Percentiles rank a stretch among this genome's conserved stretches.
Evolutionary conservation across 1,140 invertebrate species (phyloP).

Genomic region (Liolophura sinensis): DNA sequence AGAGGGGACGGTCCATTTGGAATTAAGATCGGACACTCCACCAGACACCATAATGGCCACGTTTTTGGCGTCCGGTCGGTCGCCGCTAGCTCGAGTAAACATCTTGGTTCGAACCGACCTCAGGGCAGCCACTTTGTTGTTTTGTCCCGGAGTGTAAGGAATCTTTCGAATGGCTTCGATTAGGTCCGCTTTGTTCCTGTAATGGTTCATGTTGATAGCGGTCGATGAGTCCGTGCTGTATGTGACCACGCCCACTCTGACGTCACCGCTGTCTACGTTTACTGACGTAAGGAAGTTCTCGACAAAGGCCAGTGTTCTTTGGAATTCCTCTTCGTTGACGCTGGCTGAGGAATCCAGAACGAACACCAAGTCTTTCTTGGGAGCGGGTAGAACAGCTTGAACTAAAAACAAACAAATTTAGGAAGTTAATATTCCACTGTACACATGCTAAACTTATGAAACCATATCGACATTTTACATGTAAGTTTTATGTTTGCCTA

Average conservation of each 20-base stretch:
- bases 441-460: too few species aligned
- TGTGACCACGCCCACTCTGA: conserved; percentile 26
- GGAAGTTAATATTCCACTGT: too few species aligned
- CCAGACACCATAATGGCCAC: conserved; percentile 32
- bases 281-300: conserved; percentile 25
- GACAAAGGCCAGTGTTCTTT: conserved; percentile 27
- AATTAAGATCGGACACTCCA: conserved; percentile 29
- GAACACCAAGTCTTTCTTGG: conserved; percentile 39
- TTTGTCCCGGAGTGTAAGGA: conserved; percentile 19
- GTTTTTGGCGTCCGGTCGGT: conserved; percentile 23
- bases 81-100: conserved; percentile 22
- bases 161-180: conserved; percentile 17
- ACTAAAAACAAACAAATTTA: too few species aligned
- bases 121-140: conserved; percentile 20
- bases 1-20: conserved; percentile 12
- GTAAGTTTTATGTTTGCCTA: too few species aligned
- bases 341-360: conserved; percentile 40
- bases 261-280: conserved; percentile 21
- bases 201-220: conserved; percentile 28
- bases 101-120: conserved; percentile 21
- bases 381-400: background rate
- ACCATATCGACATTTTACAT: too few species aligned
- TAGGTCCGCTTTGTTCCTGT: conserved; percentile 9
- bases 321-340: conserved; percentile 30
- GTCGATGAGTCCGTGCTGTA: conserved; percentile 22